These are phyloP conservation scores for Pterophyllum scalare DNA, from an alignment of 2,113 vertebrate genomes.

Conservation along the genomic window DNA sequence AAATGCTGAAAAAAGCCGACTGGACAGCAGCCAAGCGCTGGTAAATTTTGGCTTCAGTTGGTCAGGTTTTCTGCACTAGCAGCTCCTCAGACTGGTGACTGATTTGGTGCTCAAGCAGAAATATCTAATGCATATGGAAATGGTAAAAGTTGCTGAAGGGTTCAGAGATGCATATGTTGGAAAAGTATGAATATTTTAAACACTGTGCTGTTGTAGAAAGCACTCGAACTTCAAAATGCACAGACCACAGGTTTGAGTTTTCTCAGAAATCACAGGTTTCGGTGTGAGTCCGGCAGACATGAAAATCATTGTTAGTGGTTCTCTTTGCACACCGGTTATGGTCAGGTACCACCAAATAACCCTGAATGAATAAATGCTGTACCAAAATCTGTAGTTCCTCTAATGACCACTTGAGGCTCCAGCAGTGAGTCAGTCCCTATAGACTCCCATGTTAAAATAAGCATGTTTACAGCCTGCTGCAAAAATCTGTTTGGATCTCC, in stretches of 20 bases:
- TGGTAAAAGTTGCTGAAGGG: neutral
- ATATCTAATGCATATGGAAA: neutral
- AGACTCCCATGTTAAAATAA: neutral
- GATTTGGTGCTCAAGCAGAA: slow-evolving; percentile 11
- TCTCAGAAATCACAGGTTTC: neutral
- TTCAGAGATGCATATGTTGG: neutral
- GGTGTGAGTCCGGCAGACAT: neutral
- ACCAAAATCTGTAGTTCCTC: neutral
- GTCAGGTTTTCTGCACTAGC: slow-evolving; percentile 30
- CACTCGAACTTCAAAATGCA: neutral
- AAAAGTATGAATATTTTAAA: neutral
- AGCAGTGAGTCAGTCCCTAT: neutral
- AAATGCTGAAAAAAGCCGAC: slow-evolving; percentile 20
- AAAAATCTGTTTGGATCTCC: too few species aligned
- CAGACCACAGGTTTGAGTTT: neutral
- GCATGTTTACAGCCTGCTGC: too few species aligned
- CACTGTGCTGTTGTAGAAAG: neutral
- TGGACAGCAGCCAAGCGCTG: slow-evolving; percentile 50
- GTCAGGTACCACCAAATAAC: neutral
- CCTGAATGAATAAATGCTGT: neutral
- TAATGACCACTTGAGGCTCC: neutral
- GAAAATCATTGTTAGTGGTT: neutral
- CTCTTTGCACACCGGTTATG: neutral
- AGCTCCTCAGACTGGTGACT: slow-evolving; percentile 30
- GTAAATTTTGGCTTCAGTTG: slow-evolving; percentile 36